A percentile compares a stretch with the other conserved stretches of the same genome.
Conservation (phyloP, 2,113 vertebrate species). For the Zosterops hypoxanthus region DNA sequence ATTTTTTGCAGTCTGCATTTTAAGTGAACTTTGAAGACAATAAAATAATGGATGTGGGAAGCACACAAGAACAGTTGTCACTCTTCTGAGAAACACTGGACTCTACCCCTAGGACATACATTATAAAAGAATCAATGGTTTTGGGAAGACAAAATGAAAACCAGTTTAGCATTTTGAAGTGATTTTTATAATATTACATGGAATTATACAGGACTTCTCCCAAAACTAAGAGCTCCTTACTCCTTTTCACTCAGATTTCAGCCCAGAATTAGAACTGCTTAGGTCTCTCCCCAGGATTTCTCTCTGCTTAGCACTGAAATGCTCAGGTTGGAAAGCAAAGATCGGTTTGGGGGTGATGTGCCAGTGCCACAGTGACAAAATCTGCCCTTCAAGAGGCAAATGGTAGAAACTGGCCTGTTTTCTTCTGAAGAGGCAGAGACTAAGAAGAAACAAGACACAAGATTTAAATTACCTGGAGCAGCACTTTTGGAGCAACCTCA, state of each 20-base stretch:
- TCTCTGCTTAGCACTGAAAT: not conserved
- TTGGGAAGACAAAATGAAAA: not conserved
- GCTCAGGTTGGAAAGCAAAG: not conserved
- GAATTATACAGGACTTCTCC: not conserved
- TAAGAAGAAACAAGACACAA: not conserved
- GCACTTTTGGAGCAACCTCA: not conserved
- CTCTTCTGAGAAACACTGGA: not conserved
- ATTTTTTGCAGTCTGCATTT: not conserved
- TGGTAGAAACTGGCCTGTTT: not conserved
- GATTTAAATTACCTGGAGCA: not conserved
- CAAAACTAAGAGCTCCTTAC: not conserved
- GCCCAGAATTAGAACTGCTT: not conserved
- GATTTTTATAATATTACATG: not conserved
- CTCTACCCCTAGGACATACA: fast-evolving
- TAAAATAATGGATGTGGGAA: not conserved
- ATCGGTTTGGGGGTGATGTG: not conserved
- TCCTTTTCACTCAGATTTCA: not conserved
- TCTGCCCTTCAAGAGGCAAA: not conserved
- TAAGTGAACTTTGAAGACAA: not conserved
- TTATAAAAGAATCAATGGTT: not conserved
- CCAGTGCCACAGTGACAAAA: not conserved
- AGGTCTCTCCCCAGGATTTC: not conserved
- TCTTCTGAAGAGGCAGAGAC: not conserved
- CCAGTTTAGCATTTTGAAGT: not conserved
- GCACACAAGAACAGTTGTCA: not conserved